phyloP scores from a whole-genome alignment of 2,888 invertebrate species.

The Stramonita haemastoma region DNA sequence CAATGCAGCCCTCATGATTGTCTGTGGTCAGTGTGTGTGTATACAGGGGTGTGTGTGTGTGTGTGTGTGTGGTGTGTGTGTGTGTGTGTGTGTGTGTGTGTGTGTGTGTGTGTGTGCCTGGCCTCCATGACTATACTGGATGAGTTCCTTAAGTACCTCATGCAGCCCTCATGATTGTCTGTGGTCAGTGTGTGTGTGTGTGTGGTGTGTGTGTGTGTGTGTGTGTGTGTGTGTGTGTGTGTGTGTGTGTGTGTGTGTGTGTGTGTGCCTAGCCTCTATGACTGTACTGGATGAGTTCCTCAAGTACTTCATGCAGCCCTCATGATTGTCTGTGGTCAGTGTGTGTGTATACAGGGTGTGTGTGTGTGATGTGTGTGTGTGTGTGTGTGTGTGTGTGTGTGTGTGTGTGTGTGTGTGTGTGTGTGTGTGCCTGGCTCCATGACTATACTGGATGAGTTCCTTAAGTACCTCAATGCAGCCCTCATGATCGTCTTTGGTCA shows the following conservation, averaged over 20 bases:
- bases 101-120: conserved; percentile 37
- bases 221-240: no score
- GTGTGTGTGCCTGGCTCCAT: no score
- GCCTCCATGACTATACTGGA: conserved; percentile 57
- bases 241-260: neutral
- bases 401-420: no score
- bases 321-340: conserved; percentile 60
- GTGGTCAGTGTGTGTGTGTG: no score
- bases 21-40: conserved; percentile 35
- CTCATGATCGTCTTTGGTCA: conserved; percentile 62
- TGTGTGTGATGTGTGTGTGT: no score
- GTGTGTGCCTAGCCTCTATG: conserved; percentile 51
- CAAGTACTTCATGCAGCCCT: conserved; percentile 63
- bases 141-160: conserved; percentile 64
- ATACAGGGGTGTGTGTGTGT: no score
- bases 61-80: neutral
- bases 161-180: conserved; percentile 67
- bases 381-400: neutral
- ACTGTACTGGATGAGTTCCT: conserved; percentile 63
- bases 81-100: no score
- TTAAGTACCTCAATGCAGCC: conserved; percentile 65
- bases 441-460: conserved; percentile 60
- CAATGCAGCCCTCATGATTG: conserved; percentile 67
- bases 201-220: neutral
- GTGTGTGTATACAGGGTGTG: no score